Percentiles rank a stretch among this genome's conserved stretches.
phyloP scores from a whole-genome alignment of 2,797 vertebrate genomes.

The Varecia variegata region DNA sequence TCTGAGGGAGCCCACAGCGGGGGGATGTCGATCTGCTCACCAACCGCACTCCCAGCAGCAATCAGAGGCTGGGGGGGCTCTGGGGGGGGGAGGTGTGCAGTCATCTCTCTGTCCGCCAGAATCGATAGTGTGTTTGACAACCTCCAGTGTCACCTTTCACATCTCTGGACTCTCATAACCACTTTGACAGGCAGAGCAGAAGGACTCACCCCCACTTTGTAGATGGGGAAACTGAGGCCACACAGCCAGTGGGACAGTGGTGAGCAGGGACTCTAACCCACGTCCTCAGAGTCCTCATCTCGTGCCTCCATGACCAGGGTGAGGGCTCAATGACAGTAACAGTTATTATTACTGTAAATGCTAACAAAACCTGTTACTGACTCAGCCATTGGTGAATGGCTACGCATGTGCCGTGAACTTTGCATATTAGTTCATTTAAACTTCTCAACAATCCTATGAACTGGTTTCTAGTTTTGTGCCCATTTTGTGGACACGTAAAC shows the following conservation, averaged over 20 bases:
- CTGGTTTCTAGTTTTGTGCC: background rate
- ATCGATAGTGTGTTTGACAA: no score
- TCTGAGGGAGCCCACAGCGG: background rate
- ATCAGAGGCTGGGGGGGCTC: no score
- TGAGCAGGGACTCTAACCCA: background rate
- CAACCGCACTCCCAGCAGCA: background rate
- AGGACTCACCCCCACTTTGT: background rate
- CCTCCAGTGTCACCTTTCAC: background rate
- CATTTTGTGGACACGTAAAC: background rate
- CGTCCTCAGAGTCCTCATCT: background rate
- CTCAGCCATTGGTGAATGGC: background rate
- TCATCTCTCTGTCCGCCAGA: background rate
- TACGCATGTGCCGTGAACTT: background rate
- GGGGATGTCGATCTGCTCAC: background rate
- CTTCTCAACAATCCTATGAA: background rate
- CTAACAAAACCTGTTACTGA: background rate
- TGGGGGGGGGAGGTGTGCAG: background rate
- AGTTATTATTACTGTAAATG: background rate
- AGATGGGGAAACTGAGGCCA: background rate
- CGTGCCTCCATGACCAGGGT: background rate
- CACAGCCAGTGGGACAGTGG: rapidly evolving
- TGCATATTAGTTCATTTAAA: background rate
- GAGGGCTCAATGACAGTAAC: background rate
- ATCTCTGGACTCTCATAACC: background rate
- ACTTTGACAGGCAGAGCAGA: background rate